phyloP scores from a whole-genome alignment of 2,113 vertebrate genomes.

The Lates calcarifer region DNA sequence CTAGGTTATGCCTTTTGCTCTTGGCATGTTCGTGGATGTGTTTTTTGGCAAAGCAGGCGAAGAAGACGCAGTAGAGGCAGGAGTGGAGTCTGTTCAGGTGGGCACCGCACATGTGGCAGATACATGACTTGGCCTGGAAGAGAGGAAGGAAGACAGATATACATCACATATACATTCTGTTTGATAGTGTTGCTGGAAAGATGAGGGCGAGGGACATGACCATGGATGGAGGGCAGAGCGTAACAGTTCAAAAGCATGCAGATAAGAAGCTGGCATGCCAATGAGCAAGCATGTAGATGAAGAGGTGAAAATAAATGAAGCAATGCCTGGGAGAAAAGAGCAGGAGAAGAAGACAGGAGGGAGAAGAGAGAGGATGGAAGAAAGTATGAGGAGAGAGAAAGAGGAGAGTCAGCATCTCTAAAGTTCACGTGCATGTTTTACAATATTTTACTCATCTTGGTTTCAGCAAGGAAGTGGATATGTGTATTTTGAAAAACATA shows the following conservation, averaged over 20 bases:
- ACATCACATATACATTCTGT: conserved; percentile 33
- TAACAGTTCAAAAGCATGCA: conserved; percentile 69
- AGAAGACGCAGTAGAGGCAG: conserved; percentile 98
- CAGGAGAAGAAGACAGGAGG: not conserved
- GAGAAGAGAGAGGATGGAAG: not conserved
- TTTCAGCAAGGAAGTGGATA: not conserved
- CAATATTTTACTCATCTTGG: not conserved
- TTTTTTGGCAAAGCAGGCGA: conserved; percentile 98
- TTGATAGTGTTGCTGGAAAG: conserved; percentile 29
- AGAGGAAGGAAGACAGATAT: not conserved
- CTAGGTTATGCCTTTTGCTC: conserved; percentile 97
- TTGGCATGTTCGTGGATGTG: conserved; percentile 99
- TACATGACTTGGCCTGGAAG: conserved; percentile 81
- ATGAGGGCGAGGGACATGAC: not conserved
- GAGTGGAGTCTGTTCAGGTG: conserved; percentile 96
- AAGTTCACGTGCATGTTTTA: no score
- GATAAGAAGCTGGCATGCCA: conserved; percentile 60
- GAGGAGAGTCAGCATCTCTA: not conserved
- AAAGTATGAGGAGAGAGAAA: not conserved
- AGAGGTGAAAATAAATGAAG: conserved; percentile 52
- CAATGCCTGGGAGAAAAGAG: conserved; percentile 15
- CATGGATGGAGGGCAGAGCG: conserved; percentile 42
- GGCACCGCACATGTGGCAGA: conserved; percentile 83
- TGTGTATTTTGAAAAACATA: not conserved
- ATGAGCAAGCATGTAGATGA: conserved; percentile 40